Evolutionary conservation across 2,113 vertebrate genomes (phyloP), one percentile per base, ranked within the genome.

Genomic region (Turnix velox): DNA sequence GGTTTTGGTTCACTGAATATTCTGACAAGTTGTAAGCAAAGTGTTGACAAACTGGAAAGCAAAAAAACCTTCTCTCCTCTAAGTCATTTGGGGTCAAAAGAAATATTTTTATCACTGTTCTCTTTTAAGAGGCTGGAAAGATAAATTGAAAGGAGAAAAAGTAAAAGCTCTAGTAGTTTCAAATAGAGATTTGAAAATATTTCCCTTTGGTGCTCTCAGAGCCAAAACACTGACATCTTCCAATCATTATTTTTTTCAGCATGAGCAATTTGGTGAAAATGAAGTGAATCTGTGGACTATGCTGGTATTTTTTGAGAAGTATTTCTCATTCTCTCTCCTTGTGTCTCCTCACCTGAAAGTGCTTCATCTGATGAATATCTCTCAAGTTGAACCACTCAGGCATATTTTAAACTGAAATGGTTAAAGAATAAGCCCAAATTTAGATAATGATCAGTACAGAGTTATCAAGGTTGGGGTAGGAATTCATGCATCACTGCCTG

Each of bases 11-110:
- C 81, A 39, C 62, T 35, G 84, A 85, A 87, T 91, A 87, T 82
- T 89, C 92, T 76, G 77, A 91, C 49, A 76, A 89, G 45, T 91
- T 87, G 84, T 79, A 87, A 94, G 78, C 71, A 82, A 89, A 89
- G 58, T 87, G 78, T 65, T 94, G 93, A 94, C 90, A 73, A 89
- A 87, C 37, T 42, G 62, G 61, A 84, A 78, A 81, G 61, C 35
- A 67, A 82, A 74, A 83, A 58, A 57, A 57, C 39, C 23, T 87
- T 82, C 89, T 79, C 75, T 94, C 49, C 71, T 91, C 25, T 19
- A 58, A 87, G 74, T 76, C 71, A 54, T 65, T 79, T 82, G 49
- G 25, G 87, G 93, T 95, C 71, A 87, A 91, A 95, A 72, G 62
- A 84, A 71, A 48, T 91, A 68, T 79, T 95, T 95, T 91, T 79